Percentiles rank a stretch among this genome's conserved stretches.
Conservation (phyloP, 2,888 invertebrate genomes). For the Dorcus parallelipipedus region DNA sequence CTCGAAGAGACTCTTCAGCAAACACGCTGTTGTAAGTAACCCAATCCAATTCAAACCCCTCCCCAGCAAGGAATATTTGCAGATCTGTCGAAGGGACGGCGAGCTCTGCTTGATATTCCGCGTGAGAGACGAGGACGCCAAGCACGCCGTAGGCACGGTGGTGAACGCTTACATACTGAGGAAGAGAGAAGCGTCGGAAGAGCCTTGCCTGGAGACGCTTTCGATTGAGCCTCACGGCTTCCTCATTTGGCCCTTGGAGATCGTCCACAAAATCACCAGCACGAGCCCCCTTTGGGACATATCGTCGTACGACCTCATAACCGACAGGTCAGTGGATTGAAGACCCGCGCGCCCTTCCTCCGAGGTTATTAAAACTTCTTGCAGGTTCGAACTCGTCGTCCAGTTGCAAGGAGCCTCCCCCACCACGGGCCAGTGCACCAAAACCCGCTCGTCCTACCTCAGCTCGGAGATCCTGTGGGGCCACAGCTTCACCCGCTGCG, state of each 20-base stretch:
- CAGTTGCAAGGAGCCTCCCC: slow-evolving; percentile 79
- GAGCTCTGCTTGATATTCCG: slow-evolving; percentile 75
- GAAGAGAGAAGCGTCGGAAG: slow-evolving; percentile 69
- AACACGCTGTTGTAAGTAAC: slow-evolving; percentile 60
- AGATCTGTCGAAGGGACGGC: slow-evolving; percentile 78
- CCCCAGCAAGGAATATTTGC: slow-evolving; percentile 8
- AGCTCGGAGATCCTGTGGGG: slow-evolving; percentile 84
- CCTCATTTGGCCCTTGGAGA: slow-evolving; percentile 80
- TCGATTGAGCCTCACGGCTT: slow-evolving; percentile 64
- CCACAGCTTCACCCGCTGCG: slow-evolving; percentile 62
- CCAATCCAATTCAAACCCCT: too few relatives aligned
- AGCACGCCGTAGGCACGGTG: slow-evolving; percentile 77
- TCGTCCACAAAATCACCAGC: slow-evolving; percentile 77
- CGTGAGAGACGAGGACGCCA: slow-evolving; percentile 69
- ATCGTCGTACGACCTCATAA: slow-evolving; percentile 72
- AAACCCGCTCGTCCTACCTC: slow-evolving; percentile 73
- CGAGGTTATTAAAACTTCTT: too few relatives aligned
- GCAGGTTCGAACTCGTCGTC: slow-evolving; percentile 76
- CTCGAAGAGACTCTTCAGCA: slow-evolving; percentile 62
- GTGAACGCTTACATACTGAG: slow-evolving; percentile 68
- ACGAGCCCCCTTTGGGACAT: slow-evolving; percentile 76
- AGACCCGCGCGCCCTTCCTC: too few relatives aligned
- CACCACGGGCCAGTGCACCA: slow-evolving; percentile 70
- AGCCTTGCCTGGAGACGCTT: slow-evolving; percentile 70
- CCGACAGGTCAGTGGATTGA: slow-evolving; percentile 50